Conservation (phyloP, 2,888 invertebrate species). For the Cancer borealis region DNA sequence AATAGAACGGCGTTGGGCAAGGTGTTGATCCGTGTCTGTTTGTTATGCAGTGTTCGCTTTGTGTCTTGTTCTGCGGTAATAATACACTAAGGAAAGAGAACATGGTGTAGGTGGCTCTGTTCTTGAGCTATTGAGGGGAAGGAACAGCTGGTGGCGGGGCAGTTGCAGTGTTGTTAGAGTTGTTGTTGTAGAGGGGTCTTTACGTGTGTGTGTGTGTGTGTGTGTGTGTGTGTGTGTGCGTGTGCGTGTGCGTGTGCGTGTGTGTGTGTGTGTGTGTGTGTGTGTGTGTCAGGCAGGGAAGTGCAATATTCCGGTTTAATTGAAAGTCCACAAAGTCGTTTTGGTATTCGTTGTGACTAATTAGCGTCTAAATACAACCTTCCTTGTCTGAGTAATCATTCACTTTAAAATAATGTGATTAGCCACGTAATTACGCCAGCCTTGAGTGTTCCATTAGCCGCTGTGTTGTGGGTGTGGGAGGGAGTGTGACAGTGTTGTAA, state of each 20-base stretch:
- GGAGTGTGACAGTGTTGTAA: neutral
- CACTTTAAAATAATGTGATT: neutral
- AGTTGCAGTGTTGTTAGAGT: no score
- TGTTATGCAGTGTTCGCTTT: neutral
- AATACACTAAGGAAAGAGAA: neutral
- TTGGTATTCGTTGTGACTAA: neutral
- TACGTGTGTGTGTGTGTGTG: no score
- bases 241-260: neutral
- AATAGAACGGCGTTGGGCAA: neutral
- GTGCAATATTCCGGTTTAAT: neutral
- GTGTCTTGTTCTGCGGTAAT: neutral
- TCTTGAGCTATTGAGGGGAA: no score
- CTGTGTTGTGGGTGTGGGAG: neutral
- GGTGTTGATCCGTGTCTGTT: neutral
- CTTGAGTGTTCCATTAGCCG: neutral
- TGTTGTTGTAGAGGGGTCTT: no score
- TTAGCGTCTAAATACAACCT: neutral
- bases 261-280: slow-evolving; percentile 30
- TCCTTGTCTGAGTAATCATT: slow-evolving; percentile 14
- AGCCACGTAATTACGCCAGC: neutral
- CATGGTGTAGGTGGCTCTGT: neutral
- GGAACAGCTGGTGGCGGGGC: no score
- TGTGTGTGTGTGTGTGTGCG: no score
- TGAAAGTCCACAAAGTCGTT: neutral
- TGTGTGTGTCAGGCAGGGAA: no score